Conservation (phyloP, 2,888 invertebrate genomes). For the Patella depressa region DNA sequence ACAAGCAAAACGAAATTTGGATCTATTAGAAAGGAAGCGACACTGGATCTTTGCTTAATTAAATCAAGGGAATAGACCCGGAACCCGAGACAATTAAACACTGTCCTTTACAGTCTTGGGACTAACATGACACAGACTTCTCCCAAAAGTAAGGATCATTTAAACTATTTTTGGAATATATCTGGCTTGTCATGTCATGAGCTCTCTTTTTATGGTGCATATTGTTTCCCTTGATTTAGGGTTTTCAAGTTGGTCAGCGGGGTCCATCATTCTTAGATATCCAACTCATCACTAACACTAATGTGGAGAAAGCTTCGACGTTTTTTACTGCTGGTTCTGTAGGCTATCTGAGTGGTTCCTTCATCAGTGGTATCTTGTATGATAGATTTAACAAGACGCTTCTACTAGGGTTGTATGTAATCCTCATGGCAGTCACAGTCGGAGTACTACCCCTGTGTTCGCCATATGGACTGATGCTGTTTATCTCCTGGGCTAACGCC, state of each 20-base stretch:
- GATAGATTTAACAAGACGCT: constrained; percentile 60
- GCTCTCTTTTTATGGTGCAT: neutral
- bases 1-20: too few species aligned
- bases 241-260: constrained; percentile 67
- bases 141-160: too few species aligned
- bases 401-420: constrained; percentile 64
- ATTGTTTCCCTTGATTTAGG: constrained; percentile 54
- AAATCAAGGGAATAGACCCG: too few species aligned
- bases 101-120: too few species aligned
- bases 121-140: too few species aligned
- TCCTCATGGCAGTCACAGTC: constrained; percentile 65
- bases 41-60: too few species aligned
- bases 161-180: too few species aligned
- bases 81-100: too few species aligned
- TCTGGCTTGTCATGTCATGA: neutral
- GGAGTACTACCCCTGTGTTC: constrained; percentile 69
- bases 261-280: constrained; percentile 71
- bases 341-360: constrained; percentile 70
- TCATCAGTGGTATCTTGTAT: constrained; percentile 61
- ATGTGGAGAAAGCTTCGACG: constrained; percentile 62
- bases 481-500: constrained; percentile 57
- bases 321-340: constrained; percentile 68
- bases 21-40: too few species aligned
- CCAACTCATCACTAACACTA: constrained; percentile 59
- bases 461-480: constrained; percentile 58